phyloP scores from a whole-genome alignment of 2,797 vertebrate genomes.

The Pangasius krempfi region DNA sequence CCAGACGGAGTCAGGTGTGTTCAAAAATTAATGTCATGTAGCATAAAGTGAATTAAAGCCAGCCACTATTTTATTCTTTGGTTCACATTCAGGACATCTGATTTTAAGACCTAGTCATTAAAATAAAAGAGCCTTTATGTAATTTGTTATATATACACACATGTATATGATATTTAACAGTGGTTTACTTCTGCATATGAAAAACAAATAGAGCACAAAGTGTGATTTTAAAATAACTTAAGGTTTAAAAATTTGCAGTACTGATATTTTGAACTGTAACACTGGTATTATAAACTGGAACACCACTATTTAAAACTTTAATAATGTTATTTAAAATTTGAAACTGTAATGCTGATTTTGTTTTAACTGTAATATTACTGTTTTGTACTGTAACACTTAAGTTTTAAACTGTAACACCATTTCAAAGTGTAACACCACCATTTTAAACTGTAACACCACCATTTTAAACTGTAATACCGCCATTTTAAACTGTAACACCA shows the following conservation, averaged over 20 bases:
- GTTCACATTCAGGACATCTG: not conserved
- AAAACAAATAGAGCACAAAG: not conserved
- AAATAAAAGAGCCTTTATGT: not conserved
- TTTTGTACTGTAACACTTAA: not conserved
- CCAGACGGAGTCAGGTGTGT: constrained; percentile 74
- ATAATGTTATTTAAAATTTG: too few relatives aligned
- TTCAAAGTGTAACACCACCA: not conserved
- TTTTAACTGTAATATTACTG: too few relatives aligned
- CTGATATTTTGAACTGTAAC: not conserved
- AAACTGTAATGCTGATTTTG: not conserved
- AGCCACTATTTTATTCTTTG: not conserved
- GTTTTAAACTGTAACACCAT: not conserved
- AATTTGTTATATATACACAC: not conserved
- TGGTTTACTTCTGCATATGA: not conserved
- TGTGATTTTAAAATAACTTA: too few relatives aligned
- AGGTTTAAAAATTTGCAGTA: too few relatives aligned
- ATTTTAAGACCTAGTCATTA: not conserved
- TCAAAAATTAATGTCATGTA: not conserved
- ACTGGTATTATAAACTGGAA: not conserved
- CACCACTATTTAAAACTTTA: not conserved
- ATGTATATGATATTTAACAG: not conserved
- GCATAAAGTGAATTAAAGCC: not conserved
- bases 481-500: not conserved
- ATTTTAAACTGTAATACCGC: not conserved
- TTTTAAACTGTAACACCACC: not conserved